phyloP scores from a whole-genome alignment of 2,113 vertebrate genomes.

The Oenanthe melanoleuca region DNA sequence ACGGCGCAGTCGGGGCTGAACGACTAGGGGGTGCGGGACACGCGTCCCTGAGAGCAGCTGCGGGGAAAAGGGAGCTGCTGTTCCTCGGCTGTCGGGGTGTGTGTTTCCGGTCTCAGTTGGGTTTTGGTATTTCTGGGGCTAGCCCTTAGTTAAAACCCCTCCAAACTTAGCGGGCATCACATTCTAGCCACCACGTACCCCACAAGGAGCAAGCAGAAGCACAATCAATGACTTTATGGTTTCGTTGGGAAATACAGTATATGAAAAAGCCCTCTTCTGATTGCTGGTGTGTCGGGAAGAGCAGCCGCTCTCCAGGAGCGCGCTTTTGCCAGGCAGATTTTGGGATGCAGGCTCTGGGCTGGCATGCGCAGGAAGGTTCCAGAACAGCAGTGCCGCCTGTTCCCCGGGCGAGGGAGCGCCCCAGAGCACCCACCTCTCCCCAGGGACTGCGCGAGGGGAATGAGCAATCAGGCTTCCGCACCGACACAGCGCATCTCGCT shows the following conservation, averaged over 20 bases:
- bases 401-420: background rate
- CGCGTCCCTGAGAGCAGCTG: background rate
- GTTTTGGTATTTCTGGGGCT: background rate
- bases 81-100: background rate
- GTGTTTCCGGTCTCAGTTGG: background rate
- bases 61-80: background rate
- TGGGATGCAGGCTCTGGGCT: background rate
- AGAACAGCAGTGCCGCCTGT: constrained; percentile 45
- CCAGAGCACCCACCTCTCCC: background rate
- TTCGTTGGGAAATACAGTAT: background rate
- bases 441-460: background rate
- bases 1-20: background rate
- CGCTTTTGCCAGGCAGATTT: background rate
- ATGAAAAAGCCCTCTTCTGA: background rate
- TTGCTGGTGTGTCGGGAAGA: background rate
- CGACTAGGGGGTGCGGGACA: rapidly evolving
- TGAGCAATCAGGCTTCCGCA: background rate
- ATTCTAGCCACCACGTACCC: rapidly evolving
- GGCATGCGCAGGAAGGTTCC: constrained; percentile 61
- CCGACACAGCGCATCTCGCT: background rate
- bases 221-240: background rate
- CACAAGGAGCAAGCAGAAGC: background rate
- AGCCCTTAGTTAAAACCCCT: background rate
- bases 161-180: background rate
- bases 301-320: background rate